Conservation (phyloP, 2,113 vertebrate genomes). For the Fukomys damarensis region DNA sequence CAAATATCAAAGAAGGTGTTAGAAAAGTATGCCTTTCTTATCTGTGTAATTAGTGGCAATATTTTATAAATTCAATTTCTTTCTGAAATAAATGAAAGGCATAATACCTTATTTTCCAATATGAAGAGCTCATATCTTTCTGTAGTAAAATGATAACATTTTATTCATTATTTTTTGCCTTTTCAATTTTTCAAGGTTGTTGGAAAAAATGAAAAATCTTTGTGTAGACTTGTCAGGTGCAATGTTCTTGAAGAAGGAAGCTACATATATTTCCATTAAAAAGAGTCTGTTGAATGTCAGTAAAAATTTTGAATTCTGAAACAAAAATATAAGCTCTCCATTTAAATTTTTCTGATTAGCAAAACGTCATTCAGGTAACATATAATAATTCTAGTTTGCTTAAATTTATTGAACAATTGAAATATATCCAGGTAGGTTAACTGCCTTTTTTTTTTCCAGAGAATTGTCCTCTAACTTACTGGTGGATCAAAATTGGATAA, state of each 20-base stretch:
- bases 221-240: neutral
- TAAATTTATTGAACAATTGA: slow-evolving; percentile 4
- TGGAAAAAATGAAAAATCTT: neutral
- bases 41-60: neutral
- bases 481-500: neutral
- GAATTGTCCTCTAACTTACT: neutral
- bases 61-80: neutral
- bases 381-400: neutral
- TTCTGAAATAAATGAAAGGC: neutral
- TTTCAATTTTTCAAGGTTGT: neutral
- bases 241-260: neutral
- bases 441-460: neutral
- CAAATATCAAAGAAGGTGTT: neutral
- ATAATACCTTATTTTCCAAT: neutral
- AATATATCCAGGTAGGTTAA: neutral
- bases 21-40: neutral
- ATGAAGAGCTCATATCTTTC: neutral
- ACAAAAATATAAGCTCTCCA: neutral
- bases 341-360: neutral
- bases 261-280: neutral
- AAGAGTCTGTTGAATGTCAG: neutral
- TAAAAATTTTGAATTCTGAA: neutral
- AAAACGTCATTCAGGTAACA: neutral
- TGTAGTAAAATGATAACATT: neutral
- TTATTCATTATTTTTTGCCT: neutral